Base-by-base conservation (phyloP, 2,797 vertebrate species). In the Crossoptilon crossoptilon region DNA sequence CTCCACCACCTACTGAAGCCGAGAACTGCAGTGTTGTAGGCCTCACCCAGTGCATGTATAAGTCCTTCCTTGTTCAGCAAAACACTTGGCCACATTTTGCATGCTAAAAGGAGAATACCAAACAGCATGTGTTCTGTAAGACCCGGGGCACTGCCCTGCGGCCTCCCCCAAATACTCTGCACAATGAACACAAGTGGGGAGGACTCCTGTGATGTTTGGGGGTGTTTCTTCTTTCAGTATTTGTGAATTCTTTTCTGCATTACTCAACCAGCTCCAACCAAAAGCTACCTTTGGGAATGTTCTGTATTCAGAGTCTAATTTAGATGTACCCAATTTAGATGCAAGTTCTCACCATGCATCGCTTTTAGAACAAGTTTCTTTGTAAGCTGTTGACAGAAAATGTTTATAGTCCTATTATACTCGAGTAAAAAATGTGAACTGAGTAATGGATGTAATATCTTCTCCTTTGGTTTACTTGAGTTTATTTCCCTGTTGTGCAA, bases 361-460 rank as follows among this genome's bases (percentile, higher is more conserved):
- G 87, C 43, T 91, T 91, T 92, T 62, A 79, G 83, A 96, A 93
- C 58, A 82, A 92, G 85, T 91, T 92, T 88, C 85, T 95, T 94
- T 93, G 74, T 91, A 90, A 93, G 69, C 35, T 95, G 91, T 87
- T 93, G 92, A 95, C 91, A 94, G 90, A 95, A 95, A 90, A 94
- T 75, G 75, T 88, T 93, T 95, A 95, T 85, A 96, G 66, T 77
- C 59, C 91, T 74, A 90, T 94, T 94, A 93, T 80, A 93, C 31
- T 88, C 0, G 0, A 91, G 74, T 82, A 72, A 95, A 95, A 95
- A 95, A 95, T 74, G 80, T 1, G 3, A 90, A 93, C 71, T 73
- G 83, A 95, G 62, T 93, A 93, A 91, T 75, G 64, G 90, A 72
- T 69, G 49, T 21, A 92, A 68, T 86, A 92, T 82, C 19, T 94